Percentiles rank a stretch among this genome's conserved stretches.
Evolutionary conservation across 64 coral and sea anemone genomes (phyloP).

Genomic region (Trachythela sp.): DNA sequence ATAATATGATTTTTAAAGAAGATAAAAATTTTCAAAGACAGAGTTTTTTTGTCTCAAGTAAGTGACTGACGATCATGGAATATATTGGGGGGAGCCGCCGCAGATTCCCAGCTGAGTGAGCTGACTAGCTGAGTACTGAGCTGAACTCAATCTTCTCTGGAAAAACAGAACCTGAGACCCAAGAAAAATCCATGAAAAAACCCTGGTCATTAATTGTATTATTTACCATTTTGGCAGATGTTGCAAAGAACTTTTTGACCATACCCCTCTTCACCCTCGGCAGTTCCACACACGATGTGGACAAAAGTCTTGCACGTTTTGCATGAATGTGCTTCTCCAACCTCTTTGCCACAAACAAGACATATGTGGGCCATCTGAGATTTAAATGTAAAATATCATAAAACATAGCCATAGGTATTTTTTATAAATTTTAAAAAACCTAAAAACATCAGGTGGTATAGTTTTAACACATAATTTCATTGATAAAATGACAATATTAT

Average conservation of each 20-base stretch:
- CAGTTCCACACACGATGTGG: neutral
- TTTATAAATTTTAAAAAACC: neutral
- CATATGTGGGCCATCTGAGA: neutral
- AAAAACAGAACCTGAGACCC: too few relatives aligned
- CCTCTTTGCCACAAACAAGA: neutral
- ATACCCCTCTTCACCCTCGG: neutral
- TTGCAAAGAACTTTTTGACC: neutral
- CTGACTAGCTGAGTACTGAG: too few relatives aligned
- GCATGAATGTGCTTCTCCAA: slow-evolving; percentile 11
- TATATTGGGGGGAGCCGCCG: too few relatives aligned
- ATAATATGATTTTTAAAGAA: too few relatives aligned
- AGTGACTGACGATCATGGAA: too few relatives aligned
- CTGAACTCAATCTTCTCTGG: too few relatives aligned
- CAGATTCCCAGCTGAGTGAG: too few relatives aligned
- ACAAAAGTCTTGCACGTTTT: neutral
- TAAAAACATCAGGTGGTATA: neutral
- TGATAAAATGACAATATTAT: neutral
- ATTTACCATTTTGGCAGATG: neutral
- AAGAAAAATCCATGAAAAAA: too few relatives aligned
- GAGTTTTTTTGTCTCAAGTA: too few relatives aligned
- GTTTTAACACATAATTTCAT: neutral
- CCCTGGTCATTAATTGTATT: neutral
- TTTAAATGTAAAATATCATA: neutral
- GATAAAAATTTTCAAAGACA: too few relatives aligned
- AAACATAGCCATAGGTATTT: neutral